Evolutionary conservation across 2,888 invertebrate species (phyloP).

Genomic region (Hololepta plana): DNA sequence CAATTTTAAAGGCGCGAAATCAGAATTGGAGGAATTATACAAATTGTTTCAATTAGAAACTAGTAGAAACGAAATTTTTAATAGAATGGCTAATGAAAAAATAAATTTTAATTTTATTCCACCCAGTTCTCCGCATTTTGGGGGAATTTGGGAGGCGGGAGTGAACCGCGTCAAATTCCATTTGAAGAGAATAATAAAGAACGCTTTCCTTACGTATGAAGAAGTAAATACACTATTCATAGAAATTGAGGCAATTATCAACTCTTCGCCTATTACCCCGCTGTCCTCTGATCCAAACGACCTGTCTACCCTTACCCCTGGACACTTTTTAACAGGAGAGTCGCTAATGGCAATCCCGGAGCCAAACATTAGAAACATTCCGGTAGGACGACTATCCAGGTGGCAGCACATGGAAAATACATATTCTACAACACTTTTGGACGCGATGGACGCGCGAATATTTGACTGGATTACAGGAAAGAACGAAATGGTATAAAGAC

Average conservation of each 20-base stretch:
- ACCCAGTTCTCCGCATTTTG: background rate
- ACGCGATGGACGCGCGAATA: constrained; percentile 8
- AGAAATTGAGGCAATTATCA: background rate
- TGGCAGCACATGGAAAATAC: constrained; percentile 5
- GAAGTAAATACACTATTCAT: background rate
- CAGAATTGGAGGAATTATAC: too few relatives aligned
- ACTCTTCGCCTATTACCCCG: background rate
- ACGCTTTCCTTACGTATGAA: constrained; percentile 1
- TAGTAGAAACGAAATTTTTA: too few relatives aligned
- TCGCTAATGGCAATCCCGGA: constrained; percentile 8
- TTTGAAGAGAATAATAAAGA: background rate
- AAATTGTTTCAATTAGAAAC: too few relatives aligned
- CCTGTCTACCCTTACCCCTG: constrained; percentile 11
- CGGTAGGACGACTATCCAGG: constrained; percentile 4
- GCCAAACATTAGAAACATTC: constrained; percentile 3
- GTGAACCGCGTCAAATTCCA: background rate
- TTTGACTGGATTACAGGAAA: too few relatives aligned
- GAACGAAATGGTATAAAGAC: too few relatives aligned
- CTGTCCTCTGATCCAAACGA: background rate
- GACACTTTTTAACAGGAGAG: constrained; percentile 12
- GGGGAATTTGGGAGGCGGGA: too few relatives aligned
- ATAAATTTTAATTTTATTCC: background rate
- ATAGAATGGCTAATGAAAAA: too few relatives aligned
- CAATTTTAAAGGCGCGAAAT: too few relatives aligned
- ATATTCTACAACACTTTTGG: constrained; percentile 10